Conservation (phyloP, 2,113 vertebrate species). For the Oryzias melastigma region DNA sequence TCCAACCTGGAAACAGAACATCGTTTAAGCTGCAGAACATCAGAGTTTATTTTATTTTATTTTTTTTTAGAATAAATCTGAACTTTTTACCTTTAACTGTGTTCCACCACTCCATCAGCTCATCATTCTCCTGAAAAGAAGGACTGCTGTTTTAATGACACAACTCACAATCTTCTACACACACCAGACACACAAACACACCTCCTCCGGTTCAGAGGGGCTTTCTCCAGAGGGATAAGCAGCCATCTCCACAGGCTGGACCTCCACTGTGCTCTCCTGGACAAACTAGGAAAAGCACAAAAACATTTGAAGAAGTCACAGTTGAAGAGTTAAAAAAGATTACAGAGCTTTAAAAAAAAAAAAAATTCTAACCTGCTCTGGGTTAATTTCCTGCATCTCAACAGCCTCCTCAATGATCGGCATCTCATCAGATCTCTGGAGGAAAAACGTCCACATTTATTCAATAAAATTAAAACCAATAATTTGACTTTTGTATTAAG, state of each 20-base stretch:
- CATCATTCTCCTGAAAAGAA: constrained; percentile 54
- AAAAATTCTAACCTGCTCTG: constrained; percentile 32
- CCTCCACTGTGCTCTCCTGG: constrained; percentile 61
- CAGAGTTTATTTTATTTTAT: too few species aligned
- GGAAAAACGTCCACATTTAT: neutral
- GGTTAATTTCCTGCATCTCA: constrained; percentile 59
- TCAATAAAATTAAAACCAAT: neutral
- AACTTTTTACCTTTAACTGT: constrained; percentile 54
- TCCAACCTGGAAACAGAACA: constrained; percentile 62
- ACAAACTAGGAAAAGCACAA: constrained; percentile 4
- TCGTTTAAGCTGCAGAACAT: too few species aligned
- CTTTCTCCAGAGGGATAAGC: constrained; percentile 51
- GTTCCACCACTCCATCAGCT: constrained; percentile 74
- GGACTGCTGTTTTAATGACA: neutral
- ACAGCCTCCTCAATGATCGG: constrained; percentile 37
- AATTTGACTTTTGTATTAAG: neutral
- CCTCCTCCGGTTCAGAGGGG: neutral
- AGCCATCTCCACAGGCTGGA: constrained; percentile 62
- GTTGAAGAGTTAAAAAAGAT: too few species aligned
- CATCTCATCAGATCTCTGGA: constrained; percentile 51
- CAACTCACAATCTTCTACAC: neutral
- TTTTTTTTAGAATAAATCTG: too few species aligned
- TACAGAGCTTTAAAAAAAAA: too few species aligned
- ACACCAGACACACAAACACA: too few species aligned
- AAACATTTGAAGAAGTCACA: too few species aligned